Evolutionary conservation across 1,140 invertebrate genomes (phyloP).

Genomic region (Drosophila azteca): DNA sequence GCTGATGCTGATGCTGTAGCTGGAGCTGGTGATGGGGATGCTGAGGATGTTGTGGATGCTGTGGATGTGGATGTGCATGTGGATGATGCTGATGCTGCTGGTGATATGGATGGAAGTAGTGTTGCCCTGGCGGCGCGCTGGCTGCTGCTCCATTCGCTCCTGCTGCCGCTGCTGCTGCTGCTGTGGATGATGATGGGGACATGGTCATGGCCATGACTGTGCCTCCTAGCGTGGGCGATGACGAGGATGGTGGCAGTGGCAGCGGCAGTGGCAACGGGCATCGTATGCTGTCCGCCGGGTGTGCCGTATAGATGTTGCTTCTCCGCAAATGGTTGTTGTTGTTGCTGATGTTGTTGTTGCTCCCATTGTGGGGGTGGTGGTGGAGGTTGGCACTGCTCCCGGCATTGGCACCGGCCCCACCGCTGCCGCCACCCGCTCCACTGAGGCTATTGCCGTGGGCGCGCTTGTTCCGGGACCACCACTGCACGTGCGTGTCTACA

Average conservation of each 20-base stretch:
- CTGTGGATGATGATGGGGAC: slow-evolving; percentile 36
- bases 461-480: slow-evolving; percentile 83
- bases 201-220: slow-evolving; percentile 34
- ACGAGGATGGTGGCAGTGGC: slow-evolving; percentile 42
- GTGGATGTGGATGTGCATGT: slow-evolving; percentile 12
- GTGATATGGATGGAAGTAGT: slow-evolving; percentile 70
- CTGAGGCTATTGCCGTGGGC: slow-evolving; percentile 65
- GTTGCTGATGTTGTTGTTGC: slow-evolving; percentile 61
- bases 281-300: slow-evolving; percentile 79
- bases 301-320: slow-evolving; percentile 81
- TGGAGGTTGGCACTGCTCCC: slow-evolving; percentile 44
- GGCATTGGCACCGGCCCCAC: slow-evolving; percentile 46
- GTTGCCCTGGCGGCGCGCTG: slow-evolving; percentile 19
- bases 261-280: slow-evolving; percentile 67
- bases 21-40: slow-evolving; percentile 7
- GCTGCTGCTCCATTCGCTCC: slow-evolving; percentile 36
- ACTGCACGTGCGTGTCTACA: slow-evolving; percentile 81
- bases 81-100: slow-evolving; percentile 55
- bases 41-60: slow-evolving; percentile 8
- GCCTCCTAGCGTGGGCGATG: slow-evolving; percentile 27
- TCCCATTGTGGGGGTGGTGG: slow-evolving; percentile 37
- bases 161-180: slow-evolving; percentile 39
- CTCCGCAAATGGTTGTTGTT: slow-evolving; percentile 82
- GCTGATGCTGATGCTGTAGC: slow-evolving; percentile 41
- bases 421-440: slow-evolving; percentile 43